Evolutionary conservation across 2,888 invertebrate species (phyloP).

Genomic region (Drosophila rubida): DNA sequence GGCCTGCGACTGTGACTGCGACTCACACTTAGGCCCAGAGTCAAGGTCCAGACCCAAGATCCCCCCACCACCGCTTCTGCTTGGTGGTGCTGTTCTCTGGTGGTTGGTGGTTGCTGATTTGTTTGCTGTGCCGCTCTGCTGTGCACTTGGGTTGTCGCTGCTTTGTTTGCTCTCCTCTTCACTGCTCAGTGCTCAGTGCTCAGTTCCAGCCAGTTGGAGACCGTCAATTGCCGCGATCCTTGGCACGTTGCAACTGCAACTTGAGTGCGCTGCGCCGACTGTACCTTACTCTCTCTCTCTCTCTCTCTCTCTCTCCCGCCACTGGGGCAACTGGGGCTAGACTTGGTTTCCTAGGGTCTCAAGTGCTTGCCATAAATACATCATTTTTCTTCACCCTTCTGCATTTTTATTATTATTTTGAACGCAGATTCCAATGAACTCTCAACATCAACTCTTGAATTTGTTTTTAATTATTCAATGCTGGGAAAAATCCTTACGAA

Average conservation of each 20-base stretch:
- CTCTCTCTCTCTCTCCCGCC: background rate
- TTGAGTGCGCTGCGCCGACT: slow-evolving; percentile 39
- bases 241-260: slow-evolving; percentile 22
- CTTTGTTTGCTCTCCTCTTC: slow-evolving; percentile 45
- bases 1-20: background rate
- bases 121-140: slow-evolving; percentile 50
- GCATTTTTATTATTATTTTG: background rate
- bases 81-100: background rate
- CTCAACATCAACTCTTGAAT: too few species aligned
- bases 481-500: too few species aligned
- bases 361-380: background rate
- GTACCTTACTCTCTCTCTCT: slow-evolving; percentile 46
- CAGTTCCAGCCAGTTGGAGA: slow-evolving; percentile 19
- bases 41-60: slow-evolving; percentile 29
- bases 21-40: slow-evolving; percentile 11
- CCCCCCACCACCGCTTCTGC: slow-evolving; percentile 15
- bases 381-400: background rate
- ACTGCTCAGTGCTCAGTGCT: background rate
- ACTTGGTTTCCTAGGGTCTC: background rate
- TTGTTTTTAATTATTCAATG: too few species aligned
- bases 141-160: slow-evolving; percentile 40
- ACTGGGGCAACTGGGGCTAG: slow-evolving; percentile 1
- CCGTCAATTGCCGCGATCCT: slow-evolving; percentile 57
- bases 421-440: too few species aligned
- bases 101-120: slow-evolving; percentile 43